These are phyloP conservation scores for Ophraella communa DNA, from an alignment of 2,888 invertebrate genomes.

Conservation along the genomic window DNA sequence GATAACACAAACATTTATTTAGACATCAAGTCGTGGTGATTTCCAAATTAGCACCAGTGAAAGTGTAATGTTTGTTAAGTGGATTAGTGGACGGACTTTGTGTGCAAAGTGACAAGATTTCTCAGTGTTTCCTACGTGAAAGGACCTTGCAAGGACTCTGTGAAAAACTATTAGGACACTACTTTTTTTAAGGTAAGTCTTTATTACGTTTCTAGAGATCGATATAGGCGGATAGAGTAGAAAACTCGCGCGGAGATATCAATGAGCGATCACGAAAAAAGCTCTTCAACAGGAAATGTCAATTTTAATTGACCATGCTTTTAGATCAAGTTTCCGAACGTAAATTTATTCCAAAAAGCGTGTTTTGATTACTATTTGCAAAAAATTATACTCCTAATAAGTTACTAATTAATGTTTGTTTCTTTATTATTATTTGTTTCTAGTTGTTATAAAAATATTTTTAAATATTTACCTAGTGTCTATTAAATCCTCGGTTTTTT, in stretches of 20 bases:
- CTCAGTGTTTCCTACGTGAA: constrained; percentile 28
- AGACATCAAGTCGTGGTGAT: constrained; percentile 41
- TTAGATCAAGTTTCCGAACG: too few species aligned
- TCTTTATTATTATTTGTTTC: too few species aligned
- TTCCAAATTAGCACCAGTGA: constrained; percentile 56
- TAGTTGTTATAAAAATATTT: too few species aligned
- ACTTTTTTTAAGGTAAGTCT: constrained; percentile 33
- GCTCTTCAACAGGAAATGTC: too few species aligned
- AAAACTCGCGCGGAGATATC: constrained; percentile 31
- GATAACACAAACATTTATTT: constrained; percentile 44
- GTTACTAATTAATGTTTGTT: too few species aligned
- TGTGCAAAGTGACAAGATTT: constrained; percentile 26
- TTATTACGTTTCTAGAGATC: background rate
- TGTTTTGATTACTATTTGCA: too few species aligned
- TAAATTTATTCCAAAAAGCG: too few species aligned
- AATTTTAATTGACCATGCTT: too few species aligned
- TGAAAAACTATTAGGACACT: background rate
- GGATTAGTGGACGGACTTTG: constrained; percentile 34
- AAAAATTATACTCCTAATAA: too few species aligned
- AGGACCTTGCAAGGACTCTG: constrained; percentile 43
- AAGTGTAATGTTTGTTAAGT: constrained; percentile 51
- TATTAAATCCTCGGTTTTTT: too few species aligned
- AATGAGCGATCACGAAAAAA: constrained; percentile 34
- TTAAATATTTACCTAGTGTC: too few species aligned
- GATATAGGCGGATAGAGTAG: constrained; percentile 17